Evolutionary conservation across 2,888 invertebrate genomes (phyloP).

Genomic region (Drosophila diplacantha): DNA sequence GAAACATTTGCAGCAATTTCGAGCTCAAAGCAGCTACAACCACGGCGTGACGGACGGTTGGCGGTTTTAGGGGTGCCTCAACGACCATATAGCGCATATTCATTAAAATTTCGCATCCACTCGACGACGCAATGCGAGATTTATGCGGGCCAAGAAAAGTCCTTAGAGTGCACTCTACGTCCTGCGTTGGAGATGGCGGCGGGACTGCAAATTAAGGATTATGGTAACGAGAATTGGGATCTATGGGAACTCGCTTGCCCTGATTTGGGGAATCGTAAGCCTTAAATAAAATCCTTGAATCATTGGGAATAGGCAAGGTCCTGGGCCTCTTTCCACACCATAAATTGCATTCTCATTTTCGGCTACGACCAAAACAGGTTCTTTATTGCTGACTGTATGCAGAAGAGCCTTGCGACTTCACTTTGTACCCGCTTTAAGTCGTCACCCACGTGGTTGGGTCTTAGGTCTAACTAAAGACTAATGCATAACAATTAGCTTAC

Average conservation of each 20-base stretch:
- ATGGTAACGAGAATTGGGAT: constrained; percentile 3
- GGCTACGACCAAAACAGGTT: constrained; percentile 26
- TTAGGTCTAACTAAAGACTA: constrained; percentile 49
- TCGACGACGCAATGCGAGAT: constrained; percentile 52
- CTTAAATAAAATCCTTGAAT: not conserved
- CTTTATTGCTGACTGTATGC: constrained; percentile 35
- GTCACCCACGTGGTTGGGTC: constrained; percentile 6
- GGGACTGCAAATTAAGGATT: constrained; percentile 14
- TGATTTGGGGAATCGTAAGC: not conserved
- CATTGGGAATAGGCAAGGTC: constrained; percentile 40
- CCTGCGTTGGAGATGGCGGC: constrained; percentile 21
- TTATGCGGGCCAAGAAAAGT: constrained; percentile 23
- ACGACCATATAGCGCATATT: constrained; percentile 50
- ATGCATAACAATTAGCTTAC: constrained; percentile 58
- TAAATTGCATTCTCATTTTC: constrained; percentile 25
- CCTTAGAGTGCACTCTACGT: constrained; percentile 14
- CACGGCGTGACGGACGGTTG: constrained; percentile 2
- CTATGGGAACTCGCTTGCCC: not conserved
- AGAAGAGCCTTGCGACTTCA: not conserved
- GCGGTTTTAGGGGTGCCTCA: constrained; percentile 18
- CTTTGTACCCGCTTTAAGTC: not conserved
- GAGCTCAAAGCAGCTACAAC: constrained; percentile 25
- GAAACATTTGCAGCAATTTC: constrained; percentile 58
- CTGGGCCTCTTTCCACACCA: constrained; percentile 16
- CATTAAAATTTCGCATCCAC: constrained; percentile 58